Percentiles rank a stretch among this genome's conserved stretches.
Evolutionary conservation across 1,140 invertebrate genomes (phyloP).

Genomic region (Drosophila sproati): DNA sequence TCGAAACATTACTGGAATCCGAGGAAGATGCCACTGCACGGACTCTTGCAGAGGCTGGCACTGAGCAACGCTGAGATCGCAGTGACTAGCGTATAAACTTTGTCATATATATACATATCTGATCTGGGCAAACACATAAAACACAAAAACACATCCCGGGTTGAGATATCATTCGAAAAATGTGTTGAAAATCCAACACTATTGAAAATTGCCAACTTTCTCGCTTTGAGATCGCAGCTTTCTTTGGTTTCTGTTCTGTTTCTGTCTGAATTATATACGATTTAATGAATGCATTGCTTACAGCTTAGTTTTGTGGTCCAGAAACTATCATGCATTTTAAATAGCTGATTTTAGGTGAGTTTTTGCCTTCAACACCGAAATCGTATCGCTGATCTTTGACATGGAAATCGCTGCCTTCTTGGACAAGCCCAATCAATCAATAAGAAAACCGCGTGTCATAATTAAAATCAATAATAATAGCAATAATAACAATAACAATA

Average conservation of each 20-base stretch:
- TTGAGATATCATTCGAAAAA: neutral
- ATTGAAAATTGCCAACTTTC: neutral
- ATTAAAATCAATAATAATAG: neutral
- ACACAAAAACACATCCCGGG: neutral
- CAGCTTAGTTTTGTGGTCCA: slow-evolving; percentile 30
- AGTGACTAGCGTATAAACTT: neutral
- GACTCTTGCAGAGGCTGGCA: slow-evolving; percentile 5
- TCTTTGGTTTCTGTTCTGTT: neutral
- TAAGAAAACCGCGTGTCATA: neutral
- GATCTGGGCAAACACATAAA: neutral
- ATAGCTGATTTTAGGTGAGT: slow-evolving; percentile 51
- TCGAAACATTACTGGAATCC: neutral
- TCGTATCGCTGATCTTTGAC: neutral
- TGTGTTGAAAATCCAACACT: neutral
- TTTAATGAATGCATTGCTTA: slow-evolving; percentile 35
- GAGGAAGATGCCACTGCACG: slow-evolving; percentile 53
- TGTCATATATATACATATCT: neutral
- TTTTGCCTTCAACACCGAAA: slow-evolving; percentile 13
- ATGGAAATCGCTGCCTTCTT: slow-evolving; percentile 16
- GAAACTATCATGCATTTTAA: slow-evolving; percentile 31
- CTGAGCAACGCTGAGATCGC: neutral
- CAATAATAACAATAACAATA: neutral
- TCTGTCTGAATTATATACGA: neutral
- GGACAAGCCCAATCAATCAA: slow-evolving; percentile 14
- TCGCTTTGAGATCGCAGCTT: slow-evolving; percentile 44